A percentile compares a stretch with the other conserved stretches of the same genome.
Conservation (phyloP, 2,888 invertebrate species). For the Gisinianus flammeolus region DNA sequence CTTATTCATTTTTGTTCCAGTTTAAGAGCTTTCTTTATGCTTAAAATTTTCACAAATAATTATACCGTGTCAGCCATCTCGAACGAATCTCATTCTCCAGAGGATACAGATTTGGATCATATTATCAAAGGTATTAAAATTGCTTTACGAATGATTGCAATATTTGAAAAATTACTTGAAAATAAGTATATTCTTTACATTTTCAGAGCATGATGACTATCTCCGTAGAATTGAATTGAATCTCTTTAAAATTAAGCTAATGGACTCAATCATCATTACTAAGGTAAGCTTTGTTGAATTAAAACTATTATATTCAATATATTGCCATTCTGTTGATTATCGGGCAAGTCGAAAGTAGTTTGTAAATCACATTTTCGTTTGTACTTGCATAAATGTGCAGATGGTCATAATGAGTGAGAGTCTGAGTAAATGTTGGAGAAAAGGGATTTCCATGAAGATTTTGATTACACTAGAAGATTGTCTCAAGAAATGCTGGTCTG, state of each 20-base stretch:
- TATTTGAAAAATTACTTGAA: not conserved
- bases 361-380: too few species aligned
- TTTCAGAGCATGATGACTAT: constrained; percentile 50
- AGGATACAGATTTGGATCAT: constrained; percentile 48
- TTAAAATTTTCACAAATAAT: constrained; percentile 49
- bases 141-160: not conserved
- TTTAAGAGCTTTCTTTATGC: constrained; percentile 47
- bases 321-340: too few species aligned
- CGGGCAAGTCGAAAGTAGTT: too few species aligned
- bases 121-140: constrained; percentile 49
- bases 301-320: too few species aligned
- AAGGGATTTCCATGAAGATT: constrained; percentile 34
- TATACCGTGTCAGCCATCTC: constrained; percentile 20
- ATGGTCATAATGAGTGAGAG: constrained; percentile 44
- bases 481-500: constrained; percentile 51
- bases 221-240: constrained; percentile 45
- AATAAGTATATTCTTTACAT: not conserved
- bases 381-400: constrained; percentile 25
- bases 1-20: constrained; percentile 53
- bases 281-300: constrained; percentile 40
- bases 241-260: constrained; percentile 45
- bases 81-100: too few species aligned
- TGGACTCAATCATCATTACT: constrained; percentile 47
- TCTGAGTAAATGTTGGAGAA: constrained; percentile 41
- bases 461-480: constrained; percentile 44